phyloP scores from a whole-genome alignment of 2,797 vertebrate species.

The Cephalopachus bancanus region DNA sequence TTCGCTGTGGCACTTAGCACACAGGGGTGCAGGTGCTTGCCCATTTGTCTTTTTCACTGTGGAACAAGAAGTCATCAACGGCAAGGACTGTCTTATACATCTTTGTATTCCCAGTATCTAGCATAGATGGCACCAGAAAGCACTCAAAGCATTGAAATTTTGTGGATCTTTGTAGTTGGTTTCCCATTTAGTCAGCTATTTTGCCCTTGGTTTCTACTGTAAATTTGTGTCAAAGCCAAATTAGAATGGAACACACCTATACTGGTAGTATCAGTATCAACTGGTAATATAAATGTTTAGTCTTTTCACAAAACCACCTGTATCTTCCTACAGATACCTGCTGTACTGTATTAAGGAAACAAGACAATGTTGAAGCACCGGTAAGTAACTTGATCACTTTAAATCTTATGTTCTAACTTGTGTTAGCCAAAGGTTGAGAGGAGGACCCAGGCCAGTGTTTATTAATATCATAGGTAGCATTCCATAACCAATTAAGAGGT shows the following conservation, averaged over 20 bases:
- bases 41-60: background rate
- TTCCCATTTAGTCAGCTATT: conserved; percentile 33
- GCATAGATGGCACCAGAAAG: background rate
- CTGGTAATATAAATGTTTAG: accelerated
- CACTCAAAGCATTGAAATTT: background rate
- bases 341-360: conserved; percentile 95
- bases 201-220: conserved; percentile 16
- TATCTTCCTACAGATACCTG: conserved; percentile 90
- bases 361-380: conserved; percentile 90
- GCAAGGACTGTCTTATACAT: background rate
- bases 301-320: conserved; percentile 44
- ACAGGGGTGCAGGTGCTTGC: background rate
- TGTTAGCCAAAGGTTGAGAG: background rate
- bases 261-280: background rate
- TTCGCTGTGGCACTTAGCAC: background rate
- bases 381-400: conserved; percentile 88
- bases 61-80: background rate
- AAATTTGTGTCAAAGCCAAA: background rate
- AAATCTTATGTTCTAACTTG: background rate
- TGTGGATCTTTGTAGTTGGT: background rate
- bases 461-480: background rate
- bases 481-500: background rate
- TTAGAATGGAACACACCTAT: background rate
- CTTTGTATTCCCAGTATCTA: background rate
- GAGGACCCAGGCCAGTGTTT: background rate